Percentiles rank a stretch among this genome's conserved stretches.
These are phyloP conservation scores for Phalloptychus januarius DNA, from an alignment of 2,797 vertebrate genomes.

Conservation along the genomic window DNA sequence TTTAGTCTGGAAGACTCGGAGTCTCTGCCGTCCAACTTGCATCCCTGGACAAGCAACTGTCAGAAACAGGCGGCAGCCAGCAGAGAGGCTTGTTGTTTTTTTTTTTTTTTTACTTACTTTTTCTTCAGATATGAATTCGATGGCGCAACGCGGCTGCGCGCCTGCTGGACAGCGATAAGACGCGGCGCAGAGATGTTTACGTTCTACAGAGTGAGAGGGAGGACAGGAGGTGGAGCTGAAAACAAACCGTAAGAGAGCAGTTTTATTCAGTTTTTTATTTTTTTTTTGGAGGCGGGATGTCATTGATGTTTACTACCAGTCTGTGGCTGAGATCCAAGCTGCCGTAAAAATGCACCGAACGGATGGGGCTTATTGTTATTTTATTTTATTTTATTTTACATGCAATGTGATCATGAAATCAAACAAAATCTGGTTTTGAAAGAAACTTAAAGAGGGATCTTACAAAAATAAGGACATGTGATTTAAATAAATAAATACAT, in stretches of 20 bases:
- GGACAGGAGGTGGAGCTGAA: conserved; percentile 46
- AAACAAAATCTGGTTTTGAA: neutral
- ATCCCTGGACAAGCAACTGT: conserved; percentile 57
- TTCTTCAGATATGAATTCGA: conserved; percentile 60
- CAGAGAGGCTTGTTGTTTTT: conserved; percentile 23
- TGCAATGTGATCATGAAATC: neutral
- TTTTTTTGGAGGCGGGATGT: conserved; percentile 35
- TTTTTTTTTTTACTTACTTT: conserved; percentile 42
- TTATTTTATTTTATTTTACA: neutral
- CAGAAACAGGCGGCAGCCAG: conserved; percentile 7
- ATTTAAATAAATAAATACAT: no score
- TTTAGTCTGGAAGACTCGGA: conserved; percentile 47
- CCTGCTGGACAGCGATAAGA: conserved; percentile 74
- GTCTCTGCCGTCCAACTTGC: conserved; percentile 38
- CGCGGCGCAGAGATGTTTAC: conserved; percentile 75
- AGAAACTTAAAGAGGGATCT: neutral
- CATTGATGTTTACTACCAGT: conserved; percentile 59
- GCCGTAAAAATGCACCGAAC: conserved; percentile 41
- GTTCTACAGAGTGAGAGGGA: conserved; percentile 19
- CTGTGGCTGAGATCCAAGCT: neutral
- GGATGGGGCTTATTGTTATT: no score
- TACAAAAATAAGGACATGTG: neutral
- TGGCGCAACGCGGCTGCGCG: conserved; percentile 50
- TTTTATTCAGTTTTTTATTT: conserved; percentile 8
- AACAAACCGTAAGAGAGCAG: conserved; percentile 3